A percentile compares a stretch with the other conserved stretches of the same genome.
These are phyloP conservation scores for Sciurus carolinensis DNA, from an alignment of 2,797 vertebrate species.

Conservation along the genomic window DNA sequence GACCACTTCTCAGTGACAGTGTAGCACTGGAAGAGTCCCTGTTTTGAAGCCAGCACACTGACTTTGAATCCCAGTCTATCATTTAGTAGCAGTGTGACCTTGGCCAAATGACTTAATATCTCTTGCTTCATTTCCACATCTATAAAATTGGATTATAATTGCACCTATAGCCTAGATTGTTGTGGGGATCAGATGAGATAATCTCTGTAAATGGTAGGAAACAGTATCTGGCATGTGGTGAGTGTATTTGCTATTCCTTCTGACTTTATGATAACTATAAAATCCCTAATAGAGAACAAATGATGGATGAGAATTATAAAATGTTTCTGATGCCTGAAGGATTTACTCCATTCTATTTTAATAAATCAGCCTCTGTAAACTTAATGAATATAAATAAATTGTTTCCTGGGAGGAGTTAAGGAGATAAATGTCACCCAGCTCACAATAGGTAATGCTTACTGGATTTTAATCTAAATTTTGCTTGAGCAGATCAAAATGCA, in stretches of 20 bases:
- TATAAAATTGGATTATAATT: constrained; percentile 18
- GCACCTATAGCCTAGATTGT: neutral
- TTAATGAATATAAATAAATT: constrained; percentile 69
- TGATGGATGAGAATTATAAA: constrained; percentile 73
- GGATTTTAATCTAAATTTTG: constrained; percentile 64
- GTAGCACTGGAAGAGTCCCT: neutral
- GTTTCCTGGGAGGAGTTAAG: constrained; percentile 47
- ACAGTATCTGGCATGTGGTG: neutral
- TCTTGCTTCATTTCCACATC: constrained; percentile 31
- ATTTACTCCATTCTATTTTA: constrained; percentile 69
- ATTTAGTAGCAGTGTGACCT: neutral
- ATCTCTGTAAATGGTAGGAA: constrained; percentile 28
- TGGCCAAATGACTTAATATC: constrained; percentile 18
- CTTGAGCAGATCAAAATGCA: neutral
- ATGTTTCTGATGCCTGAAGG: constrained; percentile 68
- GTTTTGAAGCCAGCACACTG: neutral
- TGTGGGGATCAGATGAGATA: constrained; percentile 53
- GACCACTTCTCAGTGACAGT: neutral
- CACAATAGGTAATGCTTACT: constrained; percentile 32
- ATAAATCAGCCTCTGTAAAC: constrained; percentile 61
- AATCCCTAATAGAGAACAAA: constrained; percentile 67
- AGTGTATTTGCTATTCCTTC: constrained; percentile 22
- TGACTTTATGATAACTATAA: constrained; percentile 65
- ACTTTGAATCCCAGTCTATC: neutral
- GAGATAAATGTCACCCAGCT: constrained; percentile 34